Percentiles rank a stretch among this genome's conserved stretches.
Evolutionary conservation across 92 coral and sea anemone species (phyloP).

Genomic region (Parazoanthus atlanticus): DNA sequence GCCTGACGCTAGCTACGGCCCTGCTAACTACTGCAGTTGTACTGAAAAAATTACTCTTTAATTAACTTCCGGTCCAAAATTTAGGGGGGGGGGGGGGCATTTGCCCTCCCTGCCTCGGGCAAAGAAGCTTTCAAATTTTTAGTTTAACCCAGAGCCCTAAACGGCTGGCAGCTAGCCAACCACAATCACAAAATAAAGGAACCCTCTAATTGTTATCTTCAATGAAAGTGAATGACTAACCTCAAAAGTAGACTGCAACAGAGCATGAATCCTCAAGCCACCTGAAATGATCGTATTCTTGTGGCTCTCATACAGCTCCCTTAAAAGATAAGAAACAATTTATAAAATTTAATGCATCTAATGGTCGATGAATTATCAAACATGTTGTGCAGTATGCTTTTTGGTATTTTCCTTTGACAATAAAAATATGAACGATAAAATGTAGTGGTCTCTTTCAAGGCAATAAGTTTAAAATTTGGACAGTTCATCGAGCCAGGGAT

Average conservation of each 20-base stretch:
- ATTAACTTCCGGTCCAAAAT: too few relatives aligned
- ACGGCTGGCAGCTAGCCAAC: background rate
- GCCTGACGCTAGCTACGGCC: too few relatives aligned
- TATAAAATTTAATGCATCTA: background rate
- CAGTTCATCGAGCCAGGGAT: too few relatives aligned
- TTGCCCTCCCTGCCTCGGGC: too few relatives aligned
- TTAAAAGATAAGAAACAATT: constrained; percentile 39
- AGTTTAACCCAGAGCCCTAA: background rate
- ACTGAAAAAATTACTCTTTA: too few relatives aligned
- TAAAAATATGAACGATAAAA: too few relatives aligned
- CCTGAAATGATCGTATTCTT: constrained; percentile 87
- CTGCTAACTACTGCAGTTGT: too few relatives aligned
- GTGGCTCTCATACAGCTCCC: constrained; percentile 78
- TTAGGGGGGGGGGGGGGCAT: too few relatives aligned
- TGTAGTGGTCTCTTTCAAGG: too few relatives aligned
- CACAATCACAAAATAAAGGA: background rate
- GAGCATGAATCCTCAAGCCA: constrained; percentile 90
- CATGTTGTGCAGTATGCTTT: too few relatives aligned
- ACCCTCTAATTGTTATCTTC: background rate
- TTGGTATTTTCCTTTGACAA: too few relatives aligned
- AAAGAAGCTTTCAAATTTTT: background rate
- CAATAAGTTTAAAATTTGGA: too few relatives aligned
- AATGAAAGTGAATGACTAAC: constrained; percentile 45
- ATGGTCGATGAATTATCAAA: background rate
- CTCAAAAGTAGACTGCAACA: constrained; percentile 93